phyloP scores from a whole-genome alignment of 2,113 vertebrate genomes.

The Struthidea cinerea region DNA sequence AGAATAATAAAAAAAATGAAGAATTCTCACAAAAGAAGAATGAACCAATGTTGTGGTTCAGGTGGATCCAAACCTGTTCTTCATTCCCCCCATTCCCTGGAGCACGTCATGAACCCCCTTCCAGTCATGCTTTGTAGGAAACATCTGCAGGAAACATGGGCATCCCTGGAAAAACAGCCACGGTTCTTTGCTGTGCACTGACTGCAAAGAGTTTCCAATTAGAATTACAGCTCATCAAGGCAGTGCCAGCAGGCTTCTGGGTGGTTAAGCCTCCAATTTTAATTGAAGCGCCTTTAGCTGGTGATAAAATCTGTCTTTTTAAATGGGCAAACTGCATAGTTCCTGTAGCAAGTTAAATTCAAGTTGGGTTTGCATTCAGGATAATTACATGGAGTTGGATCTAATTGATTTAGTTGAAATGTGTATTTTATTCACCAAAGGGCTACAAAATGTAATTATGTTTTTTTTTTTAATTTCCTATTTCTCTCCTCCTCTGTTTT shows the following conservation, averaged over 20 bases:
- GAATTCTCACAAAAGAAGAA: neutral
- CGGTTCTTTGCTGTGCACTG: neutral
- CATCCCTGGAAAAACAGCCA: neutral
- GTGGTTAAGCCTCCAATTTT: conserved; percentile 24
- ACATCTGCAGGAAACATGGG: neutral
- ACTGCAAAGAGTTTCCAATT: neutral
- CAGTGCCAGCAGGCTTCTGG: neutral
- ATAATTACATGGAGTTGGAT: conserved; percentile 21
- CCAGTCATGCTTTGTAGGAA: rapidly evolving
- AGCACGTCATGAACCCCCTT: neutral
- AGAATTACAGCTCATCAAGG: neutral
- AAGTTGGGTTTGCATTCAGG: conserved; percentile 9
- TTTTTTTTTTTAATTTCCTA: neutral
- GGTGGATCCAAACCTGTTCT: neutral
- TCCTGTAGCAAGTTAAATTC: conserved; percentile 9
- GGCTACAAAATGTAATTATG: neutral
- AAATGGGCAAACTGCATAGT: conserved; percentile 6
- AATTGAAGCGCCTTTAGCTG: conserved; percentile 40
- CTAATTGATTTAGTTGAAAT: neutral
- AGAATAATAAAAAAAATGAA: neutral
- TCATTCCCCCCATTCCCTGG: too few relatives aligned
- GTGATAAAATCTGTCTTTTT: conserved; percentile 46
- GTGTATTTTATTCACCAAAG: neutral
- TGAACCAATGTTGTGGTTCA: neutral
- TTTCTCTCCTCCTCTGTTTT: neutral